phyloP scores from a whole-genome alignment of 2,797 vertebrate genomes.

The Schizothorax lantsangensis region DNA sequence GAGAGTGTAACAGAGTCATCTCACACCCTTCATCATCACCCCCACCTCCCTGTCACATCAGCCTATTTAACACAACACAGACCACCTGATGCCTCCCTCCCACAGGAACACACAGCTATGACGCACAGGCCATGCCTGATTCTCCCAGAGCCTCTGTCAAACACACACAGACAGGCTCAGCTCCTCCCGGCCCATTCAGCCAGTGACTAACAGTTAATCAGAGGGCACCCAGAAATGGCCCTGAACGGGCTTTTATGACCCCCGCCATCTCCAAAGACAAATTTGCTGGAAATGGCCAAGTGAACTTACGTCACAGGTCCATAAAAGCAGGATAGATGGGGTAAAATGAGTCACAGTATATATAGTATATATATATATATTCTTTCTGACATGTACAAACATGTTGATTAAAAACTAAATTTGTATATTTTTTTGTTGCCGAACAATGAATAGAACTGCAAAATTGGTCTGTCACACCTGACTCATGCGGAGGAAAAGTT shows the following conservation, averaged over 20 bases:
- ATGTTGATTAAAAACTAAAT: neutral
- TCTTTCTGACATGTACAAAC: neutral
- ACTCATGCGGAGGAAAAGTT: constrained; percentile 25
- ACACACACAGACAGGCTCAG: constrained; percentile 19
- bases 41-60: constrained; percentile 26
- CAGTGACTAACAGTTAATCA: constrained; percentile 45
- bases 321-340: neutral
- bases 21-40: constrained; percentile 17
- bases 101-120: constrained; percentile 36
- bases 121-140: constrained; percentile 21
- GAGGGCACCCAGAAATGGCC: neutral
- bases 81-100: constrained; percentile 42
- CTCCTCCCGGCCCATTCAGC: neutral
- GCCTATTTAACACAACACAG: constrained; percentile 24
- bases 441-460: neutral
- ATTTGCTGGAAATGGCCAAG: neutral
- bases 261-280: neutral
- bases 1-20: constrained; percentile 30
- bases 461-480: neutral
- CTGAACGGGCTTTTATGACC: constrained; percentile 16
- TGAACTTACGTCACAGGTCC: neutral
- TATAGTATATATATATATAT: no score
- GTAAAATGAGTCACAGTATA: neutral
- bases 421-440: neutral
- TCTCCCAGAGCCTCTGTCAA: neutral